A percentile compares a stretch with the other conserved stretches of the same genome.
Conservation (phyloP, 2,888 invertebrate species). For the Uropetala carovei region DNA sequence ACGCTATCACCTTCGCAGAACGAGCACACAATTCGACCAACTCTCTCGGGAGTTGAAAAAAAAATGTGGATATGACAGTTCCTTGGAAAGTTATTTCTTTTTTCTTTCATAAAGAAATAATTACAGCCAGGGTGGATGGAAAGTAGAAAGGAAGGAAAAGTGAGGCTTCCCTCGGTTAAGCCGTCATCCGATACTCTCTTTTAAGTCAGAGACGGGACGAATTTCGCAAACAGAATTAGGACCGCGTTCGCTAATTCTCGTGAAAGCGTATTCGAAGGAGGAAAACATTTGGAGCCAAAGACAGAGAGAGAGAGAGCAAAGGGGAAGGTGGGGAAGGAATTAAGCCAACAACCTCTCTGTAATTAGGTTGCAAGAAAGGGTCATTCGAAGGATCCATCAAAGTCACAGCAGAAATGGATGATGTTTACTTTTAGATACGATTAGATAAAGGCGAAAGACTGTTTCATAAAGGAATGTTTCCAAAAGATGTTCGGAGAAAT, state of each 20-base stretch:
- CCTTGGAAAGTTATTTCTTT: no score
- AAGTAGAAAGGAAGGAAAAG: no score
- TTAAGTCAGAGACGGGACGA: not conserved
- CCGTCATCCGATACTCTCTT: not conserved
- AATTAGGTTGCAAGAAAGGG: not conserved
- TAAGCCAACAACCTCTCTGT: not conserved
- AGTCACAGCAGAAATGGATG: not conserved
- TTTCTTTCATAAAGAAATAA: no score
- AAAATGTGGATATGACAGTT: no score
- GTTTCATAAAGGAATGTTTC: not conserved
- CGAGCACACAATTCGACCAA: no score
- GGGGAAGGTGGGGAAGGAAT: not conserved
- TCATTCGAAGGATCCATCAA: not conserved
- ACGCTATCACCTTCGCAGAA: no score
- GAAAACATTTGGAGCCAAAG: not conserved
- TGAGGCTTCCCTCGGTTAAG: not conserved
- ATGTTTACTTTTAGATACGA: not conserved
- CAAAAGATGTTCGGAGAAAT: not conserved
- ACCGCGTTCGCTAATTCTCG: slow-evolving; percentile 17
- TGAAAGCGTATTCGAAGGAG: not conserved
- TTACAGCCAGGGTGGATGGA: no score
- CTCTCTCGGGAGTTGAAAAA: no score
- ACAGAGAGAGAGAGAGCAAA: not conserved
- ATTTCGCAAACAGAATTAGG: slow-evolving; percentile 17
- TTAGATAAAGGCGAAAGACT: not conserved